Base-by-base conservation (phyloP, 2,888 invertebrate genomes). In the Magallana nippona region DNA sequence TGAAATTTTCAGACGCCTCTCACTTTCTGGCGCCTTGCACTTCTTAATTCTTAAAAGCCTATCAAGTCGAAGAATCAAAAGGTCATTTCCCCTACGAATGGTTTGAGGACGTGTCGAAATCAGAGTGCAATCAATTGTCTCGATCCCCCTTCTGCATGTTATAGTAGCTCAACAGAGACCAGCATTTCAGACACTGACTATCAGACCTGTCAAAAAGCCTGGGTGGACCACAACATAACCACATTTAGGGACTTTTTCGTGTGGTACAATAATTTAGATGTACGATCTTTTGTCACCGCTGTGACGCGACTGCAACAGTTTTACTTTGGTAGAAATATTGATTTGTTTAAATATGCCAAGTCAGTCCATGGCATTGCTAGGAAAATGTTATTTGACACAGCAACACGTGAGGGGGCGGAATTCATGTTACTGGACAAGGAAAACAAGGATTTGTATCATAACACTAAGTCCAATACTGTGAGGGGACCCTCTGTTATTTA, bases 201-300 rank as follows among this genome's bases (percentile, higher is more conserved):
- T 22, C 10, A 77, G 15, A n/a, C 27, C 10, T n/a, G 77, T 77
- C 19, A 22, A 22, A 27, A 79, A 10, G 79, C 87, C 0, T 88
- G 88, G 88, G 32, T 44, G 27, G 57, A 85, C 13, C 27, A 80
- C 27, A 17, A 78, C 17, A 88, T 88, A 86, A 80, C n/a, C 0
- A 86, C 85, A 0, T 83, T 88, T 80, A 22, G 71, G 55, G 88
- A 89, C 62, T 89, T 88, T 81, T 82, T 89, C 1, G 71, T 60
- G 10, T 89, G 87, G 87, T 88, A 88, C 78, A 89, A 88, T 79
- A 88, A 88, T 82, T 63, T 85, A 27, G 89, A 87, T 56, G 86
- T 87, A 3, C 79, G 57, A 2, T 86, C 88, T 10, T 88, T 89
- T 77, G 82, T 88, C 19, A 77, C 80, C 15, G 88, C 87, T 22